Percentiles rank a stretch among this genome's conserved stretches.
Evolutionary conservation across 53 echinoderm and acorn worm genomes (phyloP).

Genomic region (Crossaster papposus): DNA sequence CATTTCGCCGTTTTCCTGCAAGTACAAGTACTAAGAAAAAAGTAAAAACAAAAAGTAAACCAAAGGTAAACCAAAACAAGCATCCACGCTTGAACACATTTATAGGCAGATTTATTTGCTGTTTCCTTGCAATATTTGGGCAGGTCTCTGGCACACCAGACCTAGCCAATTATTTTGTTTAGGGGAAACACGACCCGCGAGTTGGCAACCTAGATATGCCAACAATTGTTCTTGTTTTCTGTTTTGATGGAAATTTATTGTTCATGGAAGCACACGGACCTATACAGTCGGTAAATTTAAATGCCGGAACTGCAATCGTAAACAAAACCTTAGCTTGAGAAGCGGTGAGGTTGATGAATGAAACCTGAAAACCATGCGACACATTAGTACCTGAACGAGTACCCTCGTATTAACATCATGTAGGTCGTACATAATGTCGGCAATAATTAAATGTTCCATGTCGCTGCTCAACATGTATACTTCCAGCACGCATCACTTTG

Average conservation of each 20-base stretch:
- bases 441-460: background rate
- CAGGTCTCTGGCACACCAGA: background rate
- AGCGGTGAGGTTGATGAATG: background rate
- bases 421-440: background rate
- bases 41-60: background rate
- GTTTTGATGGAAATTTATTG: background rate
- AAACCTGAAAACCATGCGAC: background rate
- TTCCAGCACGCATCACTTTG: too few relatives aligned
- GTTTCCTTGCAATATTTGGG: background rate
- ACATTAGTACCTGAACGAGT: background rate
- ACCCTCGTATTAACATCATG: background rate
- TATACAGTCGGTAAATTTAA: background rate
- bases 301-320: background rate
- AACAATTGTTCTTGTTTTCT: background rate
- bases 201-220: constrained; percentile 5
- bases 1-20: background rate
- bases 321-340: background rate
- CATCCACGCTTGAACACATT: background rate
- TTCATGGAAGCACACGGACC: background rate
- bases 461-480: too few relatives aligned
- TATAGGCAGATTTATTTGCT: background rate
- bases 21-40: background rate
- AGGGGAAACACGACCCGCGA: background rate
- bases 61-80: background rate
- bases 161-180: background rate